These are phyloP conservation scores for Porites divaricata DNA, from an alignment of 92 coral and sea anemone species.

Conservation along the genomic window DNA sequence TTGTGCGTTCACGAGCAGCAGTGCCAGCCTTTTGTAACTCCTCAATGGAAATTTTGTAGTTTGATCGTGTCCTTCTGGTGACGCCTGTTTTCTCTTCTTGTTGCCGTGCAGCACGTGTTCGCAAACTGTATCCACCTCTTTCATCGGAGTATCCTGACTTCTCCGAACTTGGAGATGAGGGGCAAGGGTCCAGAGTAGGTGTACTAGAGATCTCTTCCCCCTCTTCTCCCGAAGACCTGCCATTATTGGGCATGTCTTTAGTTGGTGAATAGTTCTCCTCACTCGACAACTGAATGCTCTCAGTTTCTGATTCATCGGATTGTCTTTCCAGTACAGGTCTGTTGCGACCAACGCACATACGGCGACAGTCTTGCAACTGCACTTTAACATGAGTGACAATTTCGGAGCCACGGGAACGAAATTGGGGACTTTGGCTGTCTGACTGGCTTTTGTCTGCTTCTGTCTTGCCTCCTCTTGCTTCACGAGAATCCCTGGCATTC, in stretches of 20 bases:
- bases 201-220: conserved; percentile 30
- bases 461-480: background rate
- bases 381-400: conserved; percentile 10
- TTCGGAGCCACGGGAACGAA: background rate
- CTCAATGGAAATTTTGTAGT: conserved; percentile 15
- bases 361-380: conserved; percentile 28
- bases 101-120: conserved; percentile 9
- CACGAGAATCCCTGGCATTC: background rate
- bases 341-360: background rate
- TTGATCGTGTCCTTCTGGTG: conserved; percentile 11
- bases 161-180: conserved; percentile 27
- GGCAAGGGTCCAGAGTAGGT: conserved; percentile 17
- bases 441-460: background rate
- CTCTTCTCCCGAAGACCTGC: background rate
- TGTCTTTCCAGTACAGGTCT: conserved; percentile 21
- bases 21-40: background rate
- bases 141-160: conserved; percentile 35
- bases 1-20: background rate
- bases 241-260: background rate
- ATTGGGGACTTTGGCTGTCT: background rate
- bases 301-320: conserved; percentile 28
- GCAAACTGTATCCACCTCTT: conserved; percentile 2
- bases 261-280: conserved; percentile 1
- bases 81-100: conserved; percentile 1
- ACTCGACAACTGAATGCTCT: conserved; percentile 30